Evolutionary conservation across 2,113 vertebrate species (phyloP).

Genomic region (Dasyprocta punctata): DNA sequence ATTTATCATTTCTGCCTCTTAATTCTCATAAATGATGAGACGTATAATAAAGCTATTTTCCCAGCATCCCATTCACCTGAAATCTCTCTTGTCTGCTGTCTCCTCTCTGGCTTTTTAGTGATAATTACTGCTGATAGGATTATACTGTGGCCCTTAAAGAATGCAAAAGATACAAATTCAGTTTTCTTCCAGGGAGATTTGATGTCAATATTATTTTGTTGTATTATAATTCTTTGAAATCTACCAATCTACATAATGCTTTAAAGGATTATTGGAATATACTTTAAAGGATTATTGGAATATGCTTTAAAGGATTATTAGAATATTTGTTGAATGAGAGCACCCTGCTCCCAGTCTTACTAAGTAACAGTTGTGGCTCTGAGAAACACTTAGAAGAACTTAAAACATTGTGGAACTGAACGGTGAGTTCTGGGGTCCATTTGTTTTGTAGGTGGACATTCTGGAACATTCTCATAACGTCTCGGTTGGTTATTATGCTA

Average conservation of each 20-base stretch:
- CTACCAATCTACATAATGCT: neutral
- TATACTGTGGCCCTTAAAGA: neutral
- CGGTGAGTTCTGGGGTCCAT: neutral
- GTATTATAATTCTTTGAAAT: slow-evolving; percentile 30
- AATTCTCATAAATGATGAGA: neutral
- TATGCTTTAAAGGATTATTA: neutral
- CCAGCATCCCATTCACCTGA: neutral
- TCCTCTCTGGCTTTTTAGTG: neutral
- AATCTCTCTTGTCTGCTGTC: neutral
- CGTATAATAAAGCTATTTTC: neutral
- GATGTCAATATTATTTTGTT: slow-evolving; percentile 19
- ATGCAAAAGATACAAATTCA: neutral
- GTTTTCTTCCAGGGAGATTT: neutral
- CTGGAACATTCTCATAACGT: slow-evolving; percentile 93
- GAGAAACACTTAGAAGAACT: neutral
- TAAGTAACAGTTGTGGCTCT: neutral
- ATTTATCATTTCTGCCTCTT: neutral
- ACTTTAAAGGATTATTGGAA: neutral
- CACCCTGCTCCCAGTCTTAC: neutral
- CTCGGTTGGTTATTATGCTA: slow-evolving; percentile 95
- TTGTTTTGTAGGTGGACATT: slow-evolving; percentile 91
- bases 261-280: neutral
- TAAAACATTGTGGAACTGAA: slow-evolving; percentile 10
- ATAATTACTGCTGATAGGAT: neutral
- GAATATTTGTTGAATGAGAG: neutral